Conservation (phyloP, 30 jellyfish, hydroid and myxozoan genomes). For the Aurelia sp. region DNA sequence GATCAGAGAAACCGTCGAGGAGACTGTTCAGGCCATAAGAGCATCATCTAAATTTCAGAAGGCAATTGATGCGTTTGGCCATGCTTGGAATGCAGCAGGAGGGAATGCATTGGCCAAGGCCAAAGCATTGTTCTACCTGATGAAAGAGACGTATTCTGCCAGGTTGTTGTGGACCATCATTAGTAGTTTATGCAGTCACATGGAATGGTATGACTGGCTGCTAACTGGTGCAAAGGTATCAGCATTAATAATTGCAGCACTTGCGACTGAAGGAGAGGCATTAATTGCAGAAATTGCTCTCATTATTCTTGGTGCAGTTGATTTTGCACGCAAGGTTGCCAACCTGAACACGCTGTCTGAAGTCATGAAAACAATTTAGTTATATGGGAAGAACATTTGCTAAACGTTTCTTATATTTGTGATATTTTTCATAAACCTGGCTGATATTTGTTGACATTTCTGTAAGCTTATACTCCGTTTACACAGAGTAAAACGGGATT, state of each 20-base stretch:
- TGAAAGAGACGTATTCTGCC: neutral
- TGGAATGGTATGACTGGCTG: neutral
- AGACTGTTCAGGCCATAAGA: neutral
- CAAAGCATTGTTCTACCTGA: neutral
- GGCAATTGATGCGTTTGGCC: neutral
- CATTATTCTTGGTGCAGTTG: neutral
- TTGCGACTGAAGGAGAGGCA: neutral
- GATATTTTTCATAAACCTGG: no score
- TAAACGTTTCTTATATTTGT: no score
- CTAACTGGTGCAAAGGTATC: neutral
- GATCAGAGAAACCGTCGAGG: neutral
- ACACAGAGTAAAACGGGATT: no score
- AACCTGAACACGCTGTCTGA: neutral
- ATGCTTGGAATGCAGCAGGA: neutral
- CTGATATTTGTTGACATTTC: no score
- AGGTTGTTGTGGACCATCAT: neutral
- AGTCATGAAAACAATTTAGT: neutral
- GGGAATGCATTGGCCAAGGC: neutral
- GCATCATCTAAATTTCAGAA: neutral
- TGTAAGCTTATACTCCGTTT: no score
- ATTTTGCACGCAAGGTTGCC: neutral
- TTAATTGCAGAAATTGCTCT: neutral
- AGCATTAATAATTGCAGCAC: neutral
- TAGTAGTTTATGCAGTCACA: neutral
- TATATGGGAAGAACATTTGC: no score